phyloP scores from a whole-genome alignment of 1,140 invertebrate species.

The Drosophila azteca region DNA sequence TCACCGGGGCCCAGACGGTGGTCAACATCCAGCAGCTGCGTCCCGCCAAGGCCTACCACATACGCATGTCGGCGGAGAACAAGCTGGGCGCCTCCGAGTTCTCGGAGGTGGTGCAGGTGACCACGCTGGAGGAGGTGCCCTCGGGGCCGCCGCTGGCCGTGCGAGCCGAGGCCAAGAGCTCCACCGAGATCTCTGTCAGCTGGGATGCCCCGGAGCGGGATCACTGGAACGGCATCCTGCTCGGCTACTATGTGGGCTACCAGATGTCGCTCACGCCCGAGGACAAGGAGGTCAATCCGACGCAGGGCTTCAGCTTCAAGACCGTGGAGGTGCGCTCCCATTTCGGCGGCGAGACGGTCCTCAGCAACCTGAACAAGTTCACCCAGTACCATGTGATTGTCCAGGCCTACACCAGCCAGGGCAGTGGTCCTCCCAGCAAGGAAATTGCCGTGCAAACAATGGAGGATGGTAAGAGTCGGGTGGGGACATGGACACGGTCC shows the following conservation, averaged over 20 bases:
- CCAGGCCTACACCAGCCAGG: slow-evolving; percentile 96
- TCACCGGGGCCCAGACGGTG: slow-evolving; percentile 90
- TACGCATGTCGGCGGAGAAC: slow-evolving; percentile 95
- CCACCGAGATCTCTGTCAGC: slow-evolving; percentile 93
- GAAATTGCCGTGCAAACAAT: slow-evolving; percentile 92
- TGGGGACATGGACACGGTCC: background rate
- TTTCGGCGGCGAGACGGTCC: slow-evolving; percentile 87
- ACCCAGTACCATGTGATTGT: slow-evolving; percentile 95
- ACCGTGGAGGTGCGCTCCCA: slow-evolving; percentile 88
- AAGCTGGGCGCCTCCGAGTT: slow-evolving; percentile 93
- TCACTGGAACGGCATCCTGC: slow-evolving; percentile 95
- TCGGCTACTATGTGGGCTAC: slow-evolving; percentile 97
- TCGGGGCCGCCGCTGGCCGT: slow-evolving; percentile 93
- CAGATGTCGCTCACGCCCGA: slow-evolving; percentile 86
- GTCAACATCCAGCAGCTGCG: slow-evolving; percentile 91
- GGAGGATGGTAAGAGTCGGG: slow-evolving; percentile 90
- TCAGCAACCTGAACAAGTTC: slow-evolving; percentile 91
- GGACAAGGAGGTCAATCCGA: slow-evolving; percentile 78
- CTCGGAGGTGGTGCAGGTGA: slow-evolving; percentile 92
- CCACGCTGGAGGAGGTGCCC: slow-evolving; percentile 94
- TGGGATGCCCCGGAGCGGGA: slow-evolving; percentile 95
- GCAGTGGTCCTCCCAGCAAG: slow-evolving; percentile 93
- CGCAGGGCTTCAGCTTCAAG: slow-evolving; percentile 88
- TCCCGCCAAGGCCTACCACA: slow-evolving; percentile 95
- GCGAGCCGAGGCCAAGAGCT: slow-evolving; percentile 93